Evolutionary conservation across 2,113 vertebrate genomes (phyloP), one percentile per base, ranked within the genome.

Genomic region (Ellobius talpinus): DNA sequence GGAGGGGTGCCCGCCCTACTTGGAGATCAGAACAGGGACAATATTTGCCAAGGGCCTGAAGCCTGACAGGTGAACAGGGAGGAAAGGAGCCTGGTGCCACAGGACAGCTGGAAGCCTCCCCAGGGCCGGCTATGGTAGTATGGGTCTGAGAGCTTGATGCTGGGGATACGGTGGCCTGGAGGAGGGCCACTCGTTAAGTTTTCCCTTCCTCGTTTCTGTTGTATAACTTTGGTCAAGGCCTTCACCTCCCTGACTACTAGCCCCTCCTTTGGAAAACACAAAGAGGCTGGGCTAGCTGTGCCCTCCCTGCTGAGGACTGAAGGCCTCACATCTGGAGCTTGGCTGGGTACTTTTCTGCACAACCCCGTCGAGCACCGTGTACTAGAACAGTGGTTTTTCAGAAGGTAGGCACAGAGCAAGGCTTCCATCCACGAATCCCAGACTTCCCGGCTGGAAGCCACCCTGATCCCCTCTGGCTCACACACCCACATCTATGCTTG

Each of bases 11-110:
- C 91, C 1, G 5, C 77, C 87, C 74, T 82, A 47, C 79, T 74
- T 73, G 81, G 86, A 92, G 89, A 89, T 96, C 91, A 65, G 77
- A 95, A 70, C 50, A 88, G 82, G 50, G 95, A 96, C 92, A 95
- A 79, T 97, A 96, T 98, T 98, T 98, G 87, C 96, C 78, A 77
- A 97, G 87, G 92, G 96, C 97, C 91, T 78, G 76, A 91, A 84
- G 58, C 65, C 91, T 90, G 74, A 92, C 91, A 87, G 72, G 52
- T 66, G 86, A 91, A 42, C 61, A 63, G 87, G 79, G 55, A 95
- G 72, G 79, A 66, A 66, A 88, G 10, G 3, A 63, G 45, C 61
- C 87, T 86, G 45, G 82, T 91, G 87, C 96, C 93, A 95, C 58
- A 26, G 1, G 55, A 47, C 90, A 95, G 78, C 90, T 82, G 81